Evolutionary conservation across 2,797 vertebrate genomes (phyloP).

Genomic region (Enteromius viviparus): DNA sequence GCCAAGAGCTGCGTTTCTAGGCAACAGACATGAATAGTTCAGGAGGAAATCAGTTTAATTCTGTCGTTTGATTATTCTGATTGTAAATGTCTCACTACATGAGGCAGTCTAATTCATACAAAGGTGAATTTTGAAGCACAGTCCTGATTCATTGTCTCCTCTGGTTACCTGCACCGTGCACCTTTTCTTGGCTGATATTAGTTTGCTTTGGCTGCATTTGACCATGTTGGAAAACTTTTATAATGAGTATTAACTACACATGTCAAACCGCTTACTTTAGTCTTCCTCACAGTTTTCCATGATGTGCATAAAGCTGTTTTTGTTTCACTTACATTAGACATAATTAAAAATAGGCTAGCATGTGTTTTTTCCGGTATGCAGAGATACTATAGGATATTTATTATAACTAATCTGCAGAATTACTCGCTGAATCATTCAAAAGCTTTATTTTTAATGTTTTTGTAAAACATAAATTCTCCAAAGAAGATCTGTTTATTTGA

Average conservation of each 20-base stretch:
- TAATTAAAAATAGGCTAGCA: background rate
- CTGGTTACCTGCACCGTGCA: background rate
- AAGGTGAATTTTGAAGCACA: background rate
- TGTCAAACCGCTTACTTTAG: background rate
- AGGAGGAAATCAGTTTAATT: constrained; percentile 1
- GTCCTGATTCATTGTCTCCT: background rate
- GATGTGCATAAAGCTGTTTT: background rate
- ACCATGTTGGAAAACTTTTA: constrained; percentile 2
- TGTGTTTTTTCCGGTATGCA: background rate
- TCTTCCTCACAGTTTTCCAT: background rate
- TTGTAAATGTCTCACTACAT: constrained; percentile 13
- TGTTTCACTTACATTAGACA: background rate
- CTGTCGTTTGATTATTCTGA: background rate
- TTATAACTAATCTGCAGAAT: background rate
- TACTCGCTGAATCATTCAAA: background rate
- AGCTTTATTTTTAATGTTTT: background rate
- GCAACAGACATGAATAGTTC: constrained; percentile 34
- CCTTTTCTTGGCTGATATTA: background rate
- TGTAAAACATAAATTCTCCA: background rate
- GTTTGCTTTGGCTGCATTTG: constrained; percentile 18
- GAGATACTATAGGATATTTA: background rate
- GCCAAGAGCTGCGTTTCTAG: constrained; percentile 37
- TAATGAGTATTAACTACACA: background rate
- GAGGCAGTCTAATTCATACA: background rate
- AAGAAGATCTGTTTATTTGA: background rate